Conservation (phyloP, 2,113 vertebrate genomes). For the Panthera leo region DNA sequence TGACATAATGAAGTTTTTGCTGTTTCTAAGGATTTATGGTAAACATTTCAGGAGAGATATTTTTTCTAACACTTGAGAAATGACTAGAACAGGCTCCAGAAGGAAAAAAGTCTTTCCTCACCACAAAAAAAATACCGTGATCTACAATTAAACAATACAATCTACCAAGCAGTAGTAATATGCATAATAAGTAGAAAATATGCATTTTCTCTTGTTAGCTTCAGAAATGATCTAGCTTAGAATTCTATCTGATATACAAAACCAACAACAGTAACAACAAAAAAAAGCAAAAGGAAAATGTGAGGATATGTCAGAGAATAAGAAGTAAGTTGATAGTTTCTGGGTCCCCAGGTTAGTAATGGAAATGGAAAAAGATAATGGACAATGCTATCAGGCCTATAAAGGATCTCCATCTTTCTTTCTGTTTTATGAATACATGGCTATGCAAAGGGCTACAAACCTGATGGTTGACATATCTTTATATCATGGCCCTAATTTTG, state of each 20-base stretch:
- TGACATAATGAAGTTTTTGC: background rate
- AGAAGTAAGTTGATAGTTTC: background rate
- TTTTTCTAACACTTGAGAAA: background rate
- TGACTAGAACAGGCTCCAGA: background rate
- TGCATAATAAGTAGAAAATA: too few relatives aligned
- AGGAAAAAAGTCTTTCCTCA: background rate
- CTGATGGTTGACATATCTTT: background rate
- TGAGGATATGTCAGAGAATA: background rate
- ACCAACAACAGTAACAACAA: too few relatives aligned
- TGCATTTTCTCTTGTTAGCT: background rate
- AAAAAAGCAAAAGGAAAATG: background rate
- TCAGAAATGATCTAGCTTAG: background rate
- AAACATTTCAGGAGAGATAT: background rate
- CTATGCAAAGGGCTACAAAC: background rate
- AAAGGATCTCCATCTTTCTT: background rate
- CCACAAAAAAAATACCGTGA: background rate
- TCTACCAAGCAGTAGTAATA: background rate
- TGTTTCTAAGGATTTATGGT: background rate
- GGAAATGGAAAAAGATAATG: background rate
- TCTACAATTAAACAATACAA: background rate
- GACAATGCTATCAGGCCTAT: background rate
- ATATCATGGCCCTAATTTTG: background rate
- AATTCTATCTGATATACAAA: background rate
- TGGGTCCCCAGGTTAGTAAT: background rate
- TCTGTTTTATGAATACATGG: background rate